These are phyloP conservation scores for Thinocorus orbignyianus DNA, from an alignment of 2,113 vertebrate species.

Conservation along the genomic window DNA sequence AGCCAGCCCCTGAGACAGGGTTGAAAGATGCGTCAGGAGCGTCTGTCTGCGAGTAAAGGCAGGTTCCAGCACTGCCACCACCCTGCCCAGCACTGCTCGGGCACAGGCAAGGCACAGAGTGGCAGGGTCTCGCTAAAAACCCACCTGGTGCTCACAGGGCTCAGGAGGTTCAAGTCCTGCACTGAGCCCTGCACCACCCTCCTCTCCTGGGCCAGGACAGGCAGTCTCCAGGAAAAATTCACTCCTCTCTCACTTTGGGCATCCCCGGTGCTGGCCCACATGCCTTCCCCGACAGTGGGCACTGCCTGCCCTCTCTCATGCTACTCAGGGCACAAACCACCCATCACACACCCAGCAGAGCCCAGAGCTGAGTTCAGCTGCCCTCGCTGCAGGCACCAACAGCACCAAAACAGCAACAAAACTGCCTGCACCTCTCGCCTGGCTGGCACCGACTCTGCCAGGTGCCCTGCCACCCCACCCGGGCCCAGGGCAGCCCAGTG, in stretches of 20 bases:
- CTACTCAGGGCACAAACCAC: neutral
- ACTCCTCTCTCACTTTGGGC: neutral
- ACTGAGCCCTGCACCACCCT: fast-evolving
- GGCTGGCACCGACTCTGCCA: neutral
- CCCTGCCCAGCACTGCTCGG: fast-evolving
- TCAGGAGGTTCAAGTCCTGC: neutral
- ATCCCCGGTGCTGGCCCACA: fast-evolving
- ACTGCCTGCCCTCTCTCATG: fast-evolving
- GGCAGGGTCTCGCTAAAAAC: neutral
- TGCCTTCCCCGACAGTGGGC: neutral
- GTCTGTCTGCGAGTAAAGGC: neutral
- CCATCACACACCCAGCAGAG: fast-evolving
- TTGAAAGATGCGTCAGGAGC: neutral
- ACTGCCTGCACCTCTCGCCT: fast-evolving
- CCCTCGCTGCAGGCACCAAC: fast-evolving
- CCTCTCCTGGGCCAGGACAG: neutral
- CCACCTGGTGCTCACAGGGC: neutral
- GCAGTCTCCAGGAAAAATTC: neutral
- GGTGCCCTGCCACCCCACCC: neutral
- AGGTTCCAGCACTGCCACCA: neutral
- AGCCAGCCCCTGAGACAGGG: fast-evolving
- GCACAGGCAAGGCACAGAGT: neutral
- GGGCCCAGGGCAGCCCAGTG: neutral
- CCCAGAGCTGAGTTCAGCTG: neutral
- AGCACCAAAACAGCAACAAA: neutral